Evolutionary conservation across 1,140 invertebrate species (phyloP), one percentile per base, ranked within the genome.

Genomic region (Scaptomyza montana): DNA sequence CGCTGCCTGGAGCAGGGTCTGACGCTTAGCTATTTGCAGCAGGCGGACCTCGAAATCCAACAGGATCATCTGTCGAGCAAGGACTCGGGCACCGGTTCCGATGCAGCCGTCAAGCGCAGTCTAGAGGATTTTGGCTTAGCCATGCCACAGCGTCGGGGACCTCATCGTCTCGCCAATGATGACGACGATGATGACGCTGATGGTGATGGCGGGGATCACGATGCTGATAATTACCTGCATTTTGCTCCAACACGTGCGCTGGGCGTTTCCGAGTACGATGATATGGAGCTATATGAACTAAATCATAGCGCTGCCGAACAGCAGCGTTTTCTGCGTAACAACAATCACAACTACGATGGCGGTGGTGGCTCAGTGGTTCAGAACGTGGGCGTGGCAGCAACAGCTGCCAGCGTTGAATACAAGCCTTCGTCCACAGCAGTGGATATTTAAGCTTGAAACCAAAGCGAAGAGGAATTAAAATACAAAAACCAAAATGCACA

Each of bases 41-140:
- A 87, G 21, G 56, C 76, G 16, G 82, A 79, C 13, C 28, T 67
- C n/a, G 90, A 90, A n/a, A 30, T 69, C 1, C 81, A 89, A 30
- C 90, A 89, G 60, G 90, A 91, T 78, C 90, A 90, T 72, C 50
- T 91, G 9, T 91, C 90, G 1, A 91, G 90, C 72, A 91, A 91
- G 50, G 90, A 91, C 47, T 91, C 90, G 6, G 90, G 90, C 13
- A 91, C 86, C 0, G 90, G 90, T 7, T 91, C 90, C 0, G 90
- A 91, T 82, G 87, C 90, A 16, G 90, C 90, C 0, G 84, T 90
- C 4, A 91, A 91, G 51, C 89, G 89, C 8, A 91, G 89, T 19
- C 49, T 91, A 1, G 90, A 91, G 45, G 90, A 91, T 61, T 90
- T 91, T 45, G 74, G 54, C 10, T 51, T 76, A 13, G 66, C 72